Evolutionary conservation across 1,140 invertebrate genomes (phyloP), one percentile per base, ranked within the genome.

Genomic region (Cydia pomonella): DNA sequence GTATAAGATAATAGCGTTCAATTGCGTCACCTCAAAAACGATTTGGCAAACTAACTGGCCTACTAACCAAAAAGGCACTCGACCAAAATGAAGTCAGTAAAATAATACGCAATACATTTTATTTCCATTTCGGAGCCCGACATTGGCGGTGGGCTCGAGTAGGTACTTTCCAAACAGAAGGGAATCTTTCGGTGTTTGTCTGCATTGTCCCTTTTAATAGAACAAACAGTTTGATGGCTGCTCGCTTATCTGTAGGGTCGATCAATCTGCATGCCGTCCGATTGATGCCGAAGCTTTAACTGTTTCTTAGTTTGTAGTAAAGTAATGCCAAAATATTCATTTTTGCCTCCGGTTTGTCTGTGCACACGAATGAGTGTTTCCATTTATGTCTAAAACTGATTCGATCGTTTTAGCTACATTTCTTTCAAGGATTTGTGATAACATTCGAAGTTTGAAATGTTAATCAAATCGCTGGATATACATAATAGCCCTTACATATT

Each of bases 141-240:
- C 13, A 53, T 53, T 53, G 50, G 50, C 50, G 50, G 50, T 18
- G 33, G 53, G 74, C 66, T 80, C 76, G 82, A 83, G 80, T n/a
- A n/a, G n/a, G n/a, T 80, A 78, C 82, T 77, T 73, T 75, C 63
- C 72, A 73, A 73, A 73, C 72, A 73, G 44, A 79, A 71, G 79
- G 82, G 79, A 78, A 77, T 75, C 73, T 77, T 44, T 73, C 71
- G 77, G 78, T 77, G 84, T 88, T 87, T 90, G 86, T 87, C 82
- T 84, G 84, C 82, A 83, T 81, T 84, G 84, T 82, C 83, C 88
- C 87, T 88, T 90, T 90, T 90, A 90, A 90, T 83, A 82, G 83
- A 88, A 84, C 86, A 90, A 90, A 90, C 88, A 90, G 75, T 80
- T 79, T 87, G 86, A 88, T 89, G 85, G 87, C 76, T 75, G 78